Base-by-base conservation (phyloP, 1,140 invertebrate genomes). In the Caenorhabditis remanei region DNA sequence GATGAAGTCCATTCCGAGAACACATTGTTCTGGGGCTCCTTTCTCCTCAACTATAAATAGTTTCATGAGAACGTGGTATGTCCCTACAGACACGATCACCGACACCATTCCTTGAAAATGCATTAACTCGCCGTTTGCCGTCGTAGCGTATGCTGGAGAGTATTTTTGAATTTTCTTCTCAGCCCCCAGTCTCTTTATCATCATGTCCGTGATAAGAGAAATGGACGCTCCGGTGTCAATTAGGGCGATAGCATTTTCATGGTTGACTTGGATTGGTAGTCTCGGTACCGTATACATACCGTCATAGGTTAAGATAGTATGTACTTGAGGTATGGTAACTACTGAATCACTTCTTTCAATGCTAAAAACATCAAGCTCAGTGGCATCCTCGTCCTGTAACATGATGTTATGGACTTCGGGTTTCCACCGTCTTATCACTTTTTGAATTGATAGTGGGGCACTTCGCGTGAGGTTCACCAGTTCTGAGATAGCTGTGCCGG, bases 391-490 rank as follows among this genome's bases (percentile, higher is more conserved):
- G 4, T 63, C 58, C 8, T 32, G 6, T 7, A 63, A n/a, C n/a
- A 63, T 32, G 8, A 63, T 63, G 58, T 63, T 63, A 32, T 63
- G 14, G 58, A 63, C 21, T 63, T 63, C 58, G 24, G 58, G 58
- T 24, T 32, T 24, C 58, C n/a, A 32, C 8, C 58, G 5, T 9
- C 21, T 63, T 5, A 63, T 63, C 14, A 63, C 4, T 9, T 24
- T 6, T 24, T 32, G 58, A 11, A 63, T 11, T 1, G 21, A 32
- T 63, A 21, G 58, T 63, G 58, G 58, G 1, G 58, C 58, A 9
- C 24, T 24, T 0, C 21, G 24, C 9, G 58, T 32, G 7, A 63
- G 8, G 24, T 63, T 32, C 5, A 14, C 58, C 8, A 63, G 13
- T 63, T 63, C 14, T 11, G 58, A 32, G 4, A 63, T 3, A 32